Conservation (phyloP, 2,113 vertebrate genomes). For the Alouatta palliata region DNA sequence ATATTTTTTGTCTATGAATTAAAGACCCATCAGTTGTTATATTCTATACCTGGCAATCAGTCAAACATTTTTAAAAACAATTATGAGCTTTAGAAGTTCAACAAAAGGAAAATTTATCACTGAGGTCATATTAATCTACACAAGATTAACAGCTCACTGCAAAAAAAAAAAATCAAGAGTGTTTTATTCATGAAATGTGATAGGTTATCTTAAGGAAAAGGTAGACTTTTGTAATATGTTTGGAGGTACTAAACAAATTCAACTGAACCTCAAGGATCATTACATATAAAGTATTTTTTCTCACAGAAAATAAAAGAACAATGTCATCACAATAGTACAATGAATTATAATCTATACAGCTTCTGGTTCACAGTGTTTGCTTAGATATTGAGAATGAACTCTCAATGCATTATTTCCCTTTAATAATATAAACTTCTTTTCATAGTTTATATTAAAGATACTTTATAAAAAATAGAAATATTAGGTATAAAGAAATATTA, state of each 20-base stretch:
- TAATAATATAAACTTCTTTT: slow-evolving; percentile 39
- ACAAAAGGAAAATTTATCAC: slow-evolving; percentile 81
- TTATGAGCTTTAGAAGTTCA: slow-evolving; percentile 78
- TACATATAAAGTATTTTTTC: slow-evolving; percentile 34
- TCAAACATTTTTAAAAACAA: slow-evolving; percentile 76
- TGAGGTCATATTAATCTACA: slow-evolving; percentile 78
- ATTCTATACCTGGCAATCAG: slow-evolving; percentile 77
- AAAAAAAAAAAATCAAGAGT: slow-evolving; percentile 75
- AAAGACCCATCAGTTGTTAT: slow-evolving; percentile 69
- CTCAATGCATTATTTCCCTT: neutral
- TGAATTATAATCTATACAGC: neutral
- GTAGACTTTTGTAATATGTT: slow-evolving; percentile 60
- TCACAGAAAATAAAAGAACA: slow-evolving; percentile 51
- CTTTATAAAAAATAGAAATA: slow-evolving; percentile 18
- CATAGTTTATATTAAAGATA: neutral
- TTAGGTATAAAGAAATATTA: slow-evolving; percentile 34
- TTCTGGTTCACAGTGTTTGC: neutral
- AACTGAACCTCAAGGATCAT: slow-evolving; percentile 65
- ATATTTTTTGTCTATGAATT: slow-evolving; percentile 59
- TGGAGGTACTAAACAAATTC: slow-evolving; percentile 51
- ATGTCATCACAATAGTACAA: neutral
- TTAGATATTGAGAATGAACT: neutral
- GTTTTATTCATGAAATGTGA: slow-evolving; percentile 72
- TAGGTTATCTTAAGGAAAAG: slow-evolving; percentile 61
- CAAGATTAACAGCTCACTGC: slow-evolving; percentile 81